Evolutionary conservation across 2,888 invertebrate genomes (phyloP), one percentile per base, ranked within the genome.

Genomic region (Taenaris catops): DNA sequence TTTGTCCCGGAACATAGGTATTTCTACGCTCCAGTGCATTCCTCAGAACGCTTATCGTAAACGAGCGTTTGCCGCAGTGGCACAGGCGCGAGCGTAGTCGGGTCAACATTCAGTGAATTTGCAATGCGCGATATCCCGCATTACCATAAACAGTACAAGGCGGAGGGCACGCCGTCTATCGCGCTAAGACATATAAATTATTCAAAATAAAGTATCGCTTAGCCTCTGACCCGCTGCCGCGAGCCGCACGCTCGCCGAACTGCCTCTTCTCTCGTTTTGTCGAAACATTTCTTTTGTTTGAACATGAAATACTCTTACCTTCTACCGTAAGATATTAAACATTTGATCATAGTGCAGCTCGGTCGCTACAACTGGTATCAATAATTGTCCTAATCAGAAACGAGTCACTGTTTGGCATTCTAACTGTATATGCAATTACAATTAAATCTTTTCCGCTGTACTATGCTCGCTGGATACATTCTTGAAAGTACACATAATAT

Each of bases 191-290:
- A 83, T 83, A 84, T 86, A 86, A 84, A 86, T 86, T 84, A 86
- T 86, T 86, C 86, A 86, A 84, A 86, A 84, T 86, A 84, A 86
- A 86, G 86, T 86, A 86, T 86, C 84, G 86, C 79, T 86, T 86
- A 86, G 83, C 86, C 86, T 53, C 50, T 68, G 78, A 83, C 76
- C 79, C 61, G 57, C 60, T 54, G 60, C 67, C 58, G 67, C 59
- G 49, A 52, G 53, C 55, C 49, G 51, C 49, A 44, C 46, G 42
- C 49, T 44, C 18, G 35, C 38, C 41, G 45, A 44, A 38, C 45
- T 42, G 42, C 42, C 34, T 37, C 40, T 40, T 38, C 45, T 40
- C 41, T 39, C 33, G 11, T 27, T 33, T 41, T 41, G 28, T 27
- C 25, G 23, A 9, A 33, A 38, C 29, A 26, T 25, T 38, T 38